Evolutionary conservation across 2,797 vertebrate species (phyloP), one percentile per base, ranked within the genome.

Genomic region (Chelon labrosus): DNA sequence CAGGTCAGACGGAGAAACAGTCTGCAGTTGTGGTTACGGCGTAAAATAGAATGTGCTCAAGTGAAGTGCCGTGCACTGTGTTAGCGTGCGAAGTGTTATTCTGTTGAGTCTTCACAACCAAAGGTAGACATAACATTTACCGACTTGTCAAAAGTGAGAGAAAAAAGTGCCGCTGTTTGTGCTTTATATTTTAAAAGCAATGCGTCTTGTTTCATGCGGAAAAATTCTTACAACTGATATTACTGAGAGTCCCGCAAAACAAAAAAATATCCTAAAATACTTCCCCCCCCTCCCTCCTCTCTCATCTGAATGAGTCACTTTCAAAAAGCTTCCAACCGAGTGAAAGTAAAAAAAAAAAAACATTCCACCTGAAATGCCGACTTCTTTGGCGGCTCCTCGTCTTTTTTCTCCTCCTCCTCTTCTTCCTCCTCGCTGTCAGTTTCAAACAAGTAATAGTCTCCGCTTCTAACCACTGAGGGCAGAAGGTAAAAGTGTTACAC

Each of bases 401-500:
- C 96, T 85, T 94, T 97, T 86, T 96, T 94, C 47, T 98, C 97
- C 8, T 99, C 98, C 22, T 99, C 97, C 44, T 95, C 94, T 61
- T 98, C 97, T 65, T 99, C 98, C 44, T 99, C 98, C 94, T 99
- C 98, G 74, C 98, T 99, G 85, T 99, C 98, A 88, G 97, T 98
- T 94, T 99, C 98, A 98, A 99, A 99, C 86, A 99, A 96, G 95
- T 99, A 99, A 96, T 99, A 99, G 95, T 99, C 98, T 93, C 98
- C 98, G 94, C 98, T 99, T 93, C 97, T 97, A 90, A 99, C 97
- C 97, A 99, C 98, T 99, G 94, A 92, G 91, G 87, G 74, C 67
- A 84, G 46, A 93, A 54, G 22, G 80, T 25, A 56, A 61, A 22
- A 77, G 64, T 16, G 78, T 88, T 82, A 88, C 64, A 73, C 38